Conservation (phyloP, 2,797 vertebrate genomes). For the Peromyscus nudipes region DNA sequence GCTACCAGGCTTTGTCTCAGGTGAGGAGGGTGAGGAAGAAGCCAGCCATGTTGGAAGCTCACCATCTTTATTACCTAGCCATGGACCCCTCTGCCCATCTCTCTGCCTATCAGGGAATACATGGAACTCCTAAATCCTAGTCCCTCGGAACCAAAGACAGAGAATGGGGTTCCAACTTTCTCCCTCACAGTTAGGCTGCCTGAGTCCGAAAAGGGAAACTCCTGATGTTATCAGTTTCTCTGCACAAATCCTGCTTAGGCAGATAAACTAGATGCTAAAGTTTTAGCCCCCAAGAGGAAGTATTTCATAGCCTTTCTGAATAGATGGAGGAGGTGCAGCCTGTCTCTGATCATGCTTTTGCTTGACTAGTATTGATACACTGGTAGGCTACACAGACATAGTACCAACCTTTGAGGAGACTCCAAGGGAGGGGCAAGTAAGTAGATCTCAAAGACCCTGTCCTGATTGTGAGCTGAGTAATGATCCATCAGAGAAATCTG, state of each 20-base stretch:
- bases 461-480: not conserved
- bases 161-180: not conserved
- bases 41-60: not conserved
- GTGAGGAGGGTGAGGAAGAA: not conserved
- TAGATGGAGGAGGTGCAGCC: not conserved
- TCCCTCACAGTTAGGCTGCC: not conserved
- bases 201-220: not conserved
- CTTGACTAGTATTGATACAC: not conserved
- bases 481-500: not conserved
- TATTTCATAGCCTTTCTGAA: conserved; percentile 43
- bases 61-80: not conserved
- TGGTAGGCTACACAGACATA: not conserved
- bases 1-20: not conserved
- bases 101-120: not conserved
- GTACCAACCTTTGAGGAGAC: conserved; percentile 12
- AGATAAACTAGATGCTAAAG: conserved; percentile 52
- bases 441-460: not conserved
- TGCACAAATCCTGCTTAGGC: not conserved
- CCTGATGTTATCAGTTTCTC: conserved; percentile 21
- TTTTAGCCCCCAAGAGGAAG: not conserved
- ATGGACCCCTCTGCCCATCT: not conserved
- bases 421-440: conserved; percentile 29
- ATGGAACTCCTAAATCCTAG: not conserved
- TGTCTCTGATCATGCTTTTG: not conserved
- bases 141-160: not conserved